A percentile compares a stretch with the other conserved stretches of the same genome.
These are phyloP conservation scores for Drosophila mayri DNA, from an alignment of 1,140 invertebrate species.

Conservation along the genomic window DNA sequence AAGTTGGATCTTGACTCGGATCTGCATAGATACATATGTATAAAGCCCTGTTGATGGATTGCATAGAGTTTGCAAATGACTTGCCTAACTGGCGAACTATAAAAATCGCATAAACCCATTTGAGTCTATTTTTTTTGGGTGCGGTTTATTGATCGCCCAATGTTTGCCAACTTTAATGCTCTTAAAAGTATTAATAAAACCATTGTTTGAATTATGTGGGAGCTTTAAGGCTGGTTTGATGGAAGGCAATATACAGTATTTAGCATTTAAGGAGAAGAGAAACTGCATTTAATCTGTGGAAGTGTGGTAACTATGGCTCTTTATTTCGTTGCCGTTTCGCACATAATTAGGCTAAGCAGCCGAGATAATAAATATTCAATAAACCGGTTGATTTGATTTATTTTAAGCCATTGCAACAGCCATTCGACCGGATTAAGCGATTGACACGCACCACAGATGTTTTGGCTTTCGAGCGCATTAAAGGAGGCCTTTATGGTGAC, in stretches of 20 bases:
- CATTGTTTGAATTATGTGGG: constrained; percentile 2
- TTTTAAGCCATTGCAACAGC: constrained; percentile 17
- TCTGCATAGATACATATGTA: constrained; percentile 1
- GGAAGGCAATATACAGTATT: neutral
- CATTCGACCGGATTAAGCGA: constrained; percentile 29
- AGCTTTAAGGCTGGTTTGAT: constrained; percentile 22
- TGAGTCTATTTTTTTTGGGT: neutral
- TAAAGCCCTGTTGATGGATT: constrained; percentile 4
- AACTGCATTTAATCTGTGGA: constrained; percentile 6
- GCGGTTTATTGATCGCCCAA: neutral
- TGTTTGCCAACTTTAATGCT: neutral
- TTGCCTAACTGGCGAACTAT: constrained; percentile 24
- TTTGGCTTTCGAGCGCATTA: constrained; percentile 7
- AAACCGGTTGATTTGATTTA: constrained; percentile 17
- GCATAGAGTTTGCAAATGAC: constrained; percentile 34
- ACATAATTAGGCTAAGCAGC: constrained; percentile 28
- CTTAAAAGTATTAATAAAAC: constrained; percentile 4
- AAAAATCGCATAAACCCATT: constrained; percentile 7
- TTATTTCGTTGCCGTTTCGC: constrained; percentile 14
- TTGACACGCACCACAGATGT: constrained; percentile 31
- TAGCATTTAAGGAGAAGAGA: constrained; percentile 11
- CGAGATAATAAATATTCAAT: constrained; percentile 29
- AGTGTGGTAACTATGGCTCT: constrained; percentile 5
- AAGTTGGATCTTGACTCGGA: constrained; percentile 47
- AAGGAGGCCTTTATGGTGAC: constrained; percentile 14